Conservation (phyloP, 2,113 vertebrate species). For the Onychorhynchus coronatus region DNA sequence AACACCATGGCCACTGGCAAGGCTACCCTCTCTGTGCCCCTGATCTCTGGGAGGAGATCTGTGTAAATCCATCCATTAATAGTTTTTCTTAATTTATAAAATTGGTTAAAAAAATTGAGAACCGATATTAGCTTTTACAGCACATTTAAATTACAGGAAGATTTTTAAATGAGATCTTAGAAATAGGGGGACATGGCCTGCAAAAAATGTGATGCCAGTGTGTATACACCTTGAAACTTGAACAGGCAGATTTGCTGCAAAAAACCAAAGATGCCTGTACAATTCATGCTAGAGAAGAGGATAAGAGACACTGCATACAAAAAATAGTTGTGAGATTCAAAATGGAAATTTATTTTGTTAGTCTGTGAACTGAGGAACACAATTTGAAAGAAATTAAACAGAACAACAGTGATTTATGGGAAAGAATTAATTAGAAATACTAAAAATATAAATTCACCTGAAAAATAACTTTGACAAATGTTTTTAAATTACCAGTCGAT, state of each 20-base stretch:
- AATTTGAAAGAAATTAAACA: not conserved
- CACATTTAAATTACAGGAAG: not conserved
- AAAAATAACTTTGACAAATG: not conserved
- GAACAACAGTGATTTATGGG: not conserved
- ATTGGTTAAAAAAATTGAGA: not conserved
- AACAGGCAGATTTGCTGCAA: not conserved
- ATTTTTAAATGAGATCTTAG: not conserved
- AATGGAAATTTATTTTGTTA: not conserved
- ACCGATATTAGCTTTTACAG: not conserved
- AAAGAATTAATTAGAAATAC: not conserved
- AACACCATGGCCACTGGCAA: not conserved
- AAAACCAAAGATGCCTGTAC: not conserved
- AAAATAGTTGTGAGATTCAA: not conserved
- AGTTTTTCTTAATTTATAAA: not conserved
- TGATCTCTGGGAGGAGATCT: not conserved
- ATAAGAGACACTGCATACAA: not conserved
- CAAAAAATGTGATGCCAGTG: accelerated
- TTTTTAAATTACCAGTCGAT: not conserved
- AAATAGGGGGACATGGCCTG: not conserved
- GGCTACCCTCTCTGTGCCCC: not conserved
- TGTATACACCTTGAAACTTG: not conserved
- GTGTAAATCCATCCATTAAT: not conserved
- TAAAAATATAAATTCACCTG: not conserved
- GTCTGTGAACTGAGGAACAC: not conserved
- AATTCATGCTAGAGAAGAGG: not conserved